A percentile compares a stretch with the other conserved stretches of the same genome.
These are phyloP conservation scores for Silvanus unidentatus DNA, from an alignment of 2,888 invertebrate genomes.

Conservation along the genomic window DNA sequence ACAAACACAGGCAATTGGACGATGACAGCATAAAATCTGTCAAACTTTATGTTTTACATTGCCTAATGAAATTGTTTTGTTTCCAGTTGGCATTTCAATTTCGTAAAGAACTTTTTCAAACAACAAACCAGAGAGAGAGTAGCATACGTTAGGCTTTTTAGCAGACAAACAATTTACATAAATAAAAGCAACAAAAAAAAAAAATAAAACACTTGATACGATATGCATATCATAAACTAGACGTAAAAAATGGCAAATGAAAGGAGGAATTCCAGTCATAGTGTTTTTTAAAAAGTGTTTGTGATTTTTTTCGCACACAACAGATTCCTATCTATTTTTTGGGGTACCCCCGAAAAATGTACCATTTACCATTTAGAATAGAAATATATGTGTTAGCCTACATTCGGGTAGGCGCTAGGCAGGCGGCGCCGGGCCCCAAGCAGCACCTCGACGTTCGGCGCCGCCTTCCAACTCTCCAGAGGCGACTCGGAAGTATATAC, in stretches of 20 bases:
- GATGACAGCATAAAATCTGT: constrained; percentile 2
- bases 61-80: constrained; percentile 21
- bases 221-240: constrained; percentile 23
- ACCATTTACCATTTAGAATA: constrained; percentile 28
- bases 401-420: constrained; percentile 25
- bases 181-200: constrained; percentile 19
- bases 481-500: constrained; percentile 18
- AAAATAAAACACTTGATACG: constrained; percentile 24
- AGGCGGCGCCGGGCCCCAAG: constrained; percentile 13
- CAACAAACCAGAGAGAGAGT: too few relatives aligned
- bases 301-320: constrained; percentile 19
- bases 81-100: constrained; percentile 23
- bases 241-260: constrained; percentile 15
- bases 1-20: too few relatives aligned
- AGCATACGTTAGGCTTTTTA: constrained; percentile 19
- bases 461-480: constrained; percentile 13
- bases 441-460: constrained; percentile 15
- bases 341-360: constrained; percentile 10
- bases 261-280: too few relatives aligned
- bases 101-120: constrained; percentile 15
- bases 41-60: not conserved
- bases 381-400: constrained; percentile 31
- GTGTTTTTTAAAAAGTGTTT: too few relatives aligned
- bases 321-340: constrained; percentile 24
- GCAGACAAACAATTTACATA: constrained; percentile 23